phyloP scores from a whole-genome alignment of 2,888 invertebrate species.

The Deilephila porcellus region DNA sequence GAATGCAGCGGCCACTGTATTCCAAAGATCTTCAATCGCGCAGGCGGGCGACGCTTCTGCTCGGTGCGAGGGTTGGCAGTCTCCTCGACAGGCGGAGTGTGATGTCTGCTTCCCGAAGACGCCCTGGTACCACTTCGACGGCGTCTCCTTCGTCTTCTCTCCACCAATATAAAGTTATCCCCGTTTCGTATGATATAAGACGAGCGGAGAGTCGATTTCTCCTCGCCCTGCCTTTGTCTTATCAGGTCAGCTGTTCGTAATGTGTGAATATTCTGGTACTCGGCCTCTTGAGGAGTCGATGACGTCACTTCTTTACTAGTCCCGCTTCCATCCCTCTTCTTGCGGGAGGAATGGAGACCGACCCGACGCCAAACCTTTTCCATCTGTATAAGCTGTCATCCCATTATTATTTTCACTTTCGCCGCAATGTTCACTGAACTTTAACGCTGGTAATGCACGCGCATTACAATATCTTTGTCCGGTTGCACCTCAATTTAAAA shows the following conservation, averaged over 20 bases:
- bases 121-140: constrained; percentile 79
- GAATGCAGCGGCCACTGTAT: constrained; percentile 84
- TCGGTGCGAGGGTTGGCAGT: constrained; percentile 69
- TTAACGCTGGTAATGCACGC: constrained; percentile 8
- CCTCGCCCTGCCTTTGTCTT: constrained; percentile 79
- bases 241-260: constrained; percentile 82
- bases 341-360: constrained; percentile 84
- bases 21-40: constrained; percentile 79
- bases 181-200: constrained; percentile 82
- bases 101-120: constrained; percentile 76
- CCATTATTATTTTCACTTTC: constrained; percentile 67
- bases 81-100: constrained; percentile 79
- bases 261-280: constrained; percentile 81
- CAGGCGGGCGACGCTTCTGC: constrained; percentile 79
- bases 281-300: constrained; percentile 71
- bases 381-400: constrained; percentile 82
- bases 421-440: constrained; percentile 28
- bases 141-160: constrained; percentile 75
- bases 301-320: constrained; percentile 76
- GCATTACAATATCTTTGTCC: constrained; percentile 18
- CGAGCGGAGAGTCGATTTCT: constrained; percentile 79
- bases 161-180: constrained; percentile 81
- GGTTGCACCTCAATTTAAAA: constrained; percentile 27
- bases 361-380: constrained; percentile 85
- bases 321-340: constrained; percentile 84